Percentiles rank a stretch among this genome's conserved stretches.
phyloP scores from a whole-genome alignment of 2,888 invertebrate genomes.

The Archaeoteleia sp. region DNA sequence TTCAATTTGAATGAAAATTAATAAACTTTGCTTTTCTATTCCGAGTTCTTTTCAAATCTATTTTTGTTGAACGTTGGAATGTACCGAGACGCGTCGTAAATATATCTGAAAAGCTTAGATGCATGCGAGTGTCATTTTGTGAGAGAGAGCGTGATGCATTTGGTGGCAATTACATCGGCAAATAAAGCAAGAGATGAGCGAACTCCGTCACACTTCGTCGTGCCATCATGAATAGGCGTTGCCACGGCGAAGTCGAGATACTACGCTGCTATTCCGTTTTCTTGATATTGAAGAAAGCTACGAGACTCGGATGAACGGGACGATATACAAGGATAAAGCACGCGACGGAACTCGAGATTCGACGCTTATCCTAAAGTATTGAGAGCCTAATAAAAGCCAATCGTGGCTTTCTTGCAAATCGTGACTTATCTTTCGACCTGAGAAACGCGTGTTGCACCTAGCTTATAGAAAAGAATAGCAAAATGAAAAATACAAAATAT shows the following conservation, averaged over 20 bases:
- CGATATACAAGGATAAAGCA: slow-evolving; percentile 54
- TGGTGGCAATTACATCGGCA: slow-evolving; percentile 61
- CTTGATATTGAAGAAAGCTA: slow-evolving; percentile 40
- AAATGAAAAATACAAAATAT: too few species aligned
- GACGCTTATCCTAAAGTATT: slow-evolving; percentile 43
- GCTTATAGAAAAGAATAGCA: slow-evolving; percentile 4
- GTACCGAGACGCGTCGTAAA: too few species aligned
- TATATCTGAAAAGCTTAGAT: too few species aligned
- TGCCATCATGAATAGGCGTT: slow-evolving; percentile 38
- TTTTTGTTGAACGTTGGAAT: too few species aligned
- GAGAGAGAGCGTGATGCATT: slow-evolving; percentile 14
- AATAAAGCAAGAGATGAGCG: slow-evolving; percentile 56
- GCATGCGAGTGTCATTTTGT: too few species aligned
- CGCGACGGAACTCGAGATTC: slow-evolving; percentile 53
- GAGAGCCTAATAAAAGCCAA: slow-evolving; percentile 44
- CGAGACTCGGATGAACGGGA: slow-evolving; percentile 43
- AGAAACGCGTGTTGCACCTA: slow-evolving; percentile 27
- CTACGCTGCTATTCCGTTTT: slow-evolving; percentile 31
- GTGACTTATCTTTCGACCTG: slow-evolving; percentile 45
- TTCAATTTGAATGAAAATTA: too few species aligned
- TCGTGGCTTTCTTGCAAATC: slow-evolving; percentile 45
- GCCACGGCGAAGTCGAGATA: slow-evolving; percentile 31
- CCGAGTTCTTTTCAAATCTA: too few species aligned
- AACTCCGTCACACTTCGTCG: slow-evolving; percentile 15
- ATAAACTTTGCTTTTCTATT: too few species aligned